phyloP scores from a whole-genome alignment of 2,888 invertebrate genomes.

The Leptinotarsa tumamoca region DNA sequence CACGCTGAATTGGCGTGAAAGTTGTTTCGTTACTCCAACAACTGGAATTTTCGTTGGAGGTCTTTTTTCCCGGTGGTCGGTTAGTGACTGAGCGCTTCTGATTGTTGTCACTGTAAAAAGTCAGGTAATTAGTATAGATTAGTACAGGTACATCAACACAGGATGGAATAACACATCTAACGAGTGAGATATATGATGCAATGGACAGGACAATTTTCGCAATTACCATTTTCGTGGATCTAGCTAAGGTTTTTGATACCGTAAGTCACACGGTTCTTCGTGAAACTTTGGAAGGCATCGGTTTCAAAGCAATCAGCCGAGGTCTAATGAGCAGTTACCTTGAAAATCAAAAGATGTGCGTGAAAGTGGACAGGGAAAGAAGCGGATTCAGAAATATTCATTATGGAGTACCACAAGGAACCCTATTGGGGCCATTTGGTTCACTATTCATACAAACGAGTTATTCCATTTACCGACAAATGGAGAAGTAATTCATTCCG shows the following conservation, averaged over 20 bases:
- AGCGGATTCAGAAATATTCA: too few species aligned
- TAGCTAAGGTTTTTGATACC: background rate
- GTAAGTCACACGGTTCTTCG: background rate
- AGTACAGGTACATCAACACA: too few species aligned
- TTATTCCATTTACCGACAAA: too few species aligned
- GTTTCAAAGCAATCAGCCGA: background rate
- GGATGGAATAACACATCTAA: too few species aligned
- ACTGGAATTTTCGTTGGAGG: conserved; percentile 28
- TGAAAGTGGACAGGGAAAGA: too few species aligned
- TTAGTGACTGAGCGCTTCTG: conserved; percentile 50
- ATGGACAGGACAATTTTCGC: background rate
- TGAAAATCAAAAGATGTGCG: too few species aligned
- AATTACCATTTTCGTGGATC: background rate
- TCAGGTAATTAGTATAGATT: background rate
- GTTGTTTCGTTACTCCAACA: conserved; percentile 41
- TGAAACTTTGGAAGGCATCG: background rate
- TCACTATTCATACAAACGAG: too few species aligned
- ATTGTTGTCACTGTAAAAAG: conserved; percentile 48
- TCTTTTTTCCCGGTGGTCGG: conserved; percentile 43
- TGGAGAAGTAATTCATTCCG: too few species aligned
- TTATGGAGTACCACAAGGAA: too few species aligned
- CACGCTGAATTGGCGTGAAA: conserved; percentile 49
- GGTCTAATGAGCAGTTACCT: background rate
- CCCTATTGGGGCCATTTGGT: too few species aligned
- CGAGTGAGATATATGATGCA: background rate